Conservation (phyloP, 2,797 vertebrate genomes). For the Macropodus opercularis region DNA sequence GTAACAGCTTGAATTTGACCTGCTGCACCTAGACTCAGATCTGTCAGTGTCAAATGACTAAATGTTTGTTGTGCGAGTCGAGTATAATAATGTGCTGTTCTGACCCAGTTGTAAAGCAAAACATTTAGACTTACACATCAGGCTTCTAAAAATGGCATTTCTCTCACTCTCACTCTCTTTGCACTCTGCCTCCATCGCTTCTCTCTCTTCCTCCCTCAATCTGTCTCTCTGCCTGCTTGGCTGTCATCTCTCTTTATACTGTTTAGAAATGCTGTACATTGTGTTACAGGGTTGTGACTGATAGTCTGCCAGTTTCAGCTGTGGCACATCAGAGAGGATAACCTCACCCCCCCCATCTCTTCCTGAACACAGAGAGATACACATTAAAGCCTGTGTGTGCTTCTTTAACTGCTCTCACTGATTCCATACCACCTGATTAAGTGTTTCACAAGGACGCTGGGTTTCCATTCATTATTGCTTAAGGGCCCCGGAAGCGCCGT, state of each 20-base stretch:
- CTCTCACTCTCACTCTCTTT: slow-evolving; percentile 56
- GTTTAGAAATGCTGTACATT: slow-evolving; percentile 81
- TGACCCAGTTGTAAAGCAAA: slow-evolving; percentile 71
- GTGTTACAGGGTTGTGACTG: slow-evolving; percentile 80
- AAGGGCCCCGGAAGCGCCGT: slow-evolving; percentile 36
- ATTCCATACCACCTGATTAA: slow-evolving; percentile 68
- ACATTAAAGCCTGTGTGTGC: slow-evolving; percentile 75
- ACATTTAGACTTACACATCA: slow-evolving; percentile 64
- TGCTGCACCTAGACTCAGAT: slow-evolving; percentile 23
- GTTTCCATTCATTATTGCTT: slow-evolving; percentile 51
- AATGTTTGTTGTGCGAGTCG: slow-evolving; percentile 35
- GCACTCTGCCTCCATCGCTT: slow-evolving; percentile 56
- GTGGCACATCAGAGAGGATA: slow-evolving; percentile 76
- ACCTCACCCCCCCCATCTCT: slow-evolving; percentile 25
- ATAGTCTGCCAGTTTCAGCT: slow-evolving; percentile 81
- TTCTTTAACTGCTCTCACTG: slow-evolving; percentile 67
- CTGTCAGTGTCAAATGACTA: slow-evolving; percentile 13
- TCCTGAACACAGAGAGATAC: slow-evolving; percentile 61
- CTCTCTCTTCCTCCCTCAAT: slow-evolving; percentile 56
- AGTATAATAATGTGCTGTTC: slow-evolving; percentile 61
- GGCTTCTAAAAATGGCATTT: slow-evolving; percentile 70
- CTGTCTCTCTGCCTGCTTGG: slow-evolving; percentile 70
- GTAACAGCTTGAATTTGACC: slow-evolving; percentile 31
- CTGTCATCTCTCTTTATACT: slow-evolving; percentile 78
- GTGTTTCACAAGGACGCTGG: slow-evolving; percentile 60